Evolutionary conservation across 2,888 invertebrate genomes (phyloP), one percentile per base, ranked within the genome.

Genomic region (Calameuta pallipes): DNA sequence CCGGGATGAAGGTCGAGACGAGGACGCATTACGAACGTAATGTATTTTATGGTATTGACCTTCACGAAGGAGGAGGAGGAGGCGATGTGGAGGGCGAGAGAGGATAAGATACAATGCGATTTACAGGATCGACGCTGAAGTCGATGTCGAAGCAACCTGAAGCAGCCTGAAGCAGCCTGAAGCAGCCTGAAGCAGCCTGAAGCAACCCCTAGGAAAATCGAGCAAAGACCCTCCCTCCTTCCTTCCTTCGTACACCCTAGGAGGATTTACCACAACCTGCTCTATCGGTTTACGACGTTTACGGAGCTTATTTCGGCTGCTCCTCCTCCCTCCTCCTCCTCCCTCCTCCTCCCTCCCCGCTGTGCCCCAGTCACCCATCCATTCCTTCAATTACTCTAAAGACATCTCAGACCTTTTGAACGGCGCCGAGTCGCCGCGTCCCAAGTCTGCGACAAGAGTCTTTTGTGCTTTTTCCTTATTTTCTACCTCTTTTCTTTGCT

Each of bases 101-200:
- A 79, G 77, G 80, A 74, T 33, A 36, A 34, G n/a, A 35, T 23
- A 74, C 74, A 74, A 74, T 74, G 74, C 23, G 74, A 36, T 35
- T 74, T 35, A 74, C 23, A 74, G 31, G 74, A 35, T 33, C 23
- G n/a, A 34, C 0, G 9, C 4, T 23, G 23, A 74, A 23, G 36
- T 35, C 23, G 74, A 36, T 11, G 35, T 35, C 74, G 34, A 23
- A 13, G 36, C 33, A 34, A 9, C 30, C 31, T 31, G 31, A 31
- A 1, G 31, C 31, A 31, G 31, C 31, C 31, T 31, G 31, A 31
- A 31, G 31, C 31, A 31, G 31, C 31, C 15, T 31, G 34, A 23
- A 13, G 36, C 33, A 34, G 6, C 30, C 31, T 31, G 31, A 31
- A 31, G 31, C 31, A 31, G 31, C 31, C 15, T 31, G 34, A 23